phyloP scores from a whole-genome alignment of 2,888 invertebrate genomes.

The Sinentomon sp. region DNA sequence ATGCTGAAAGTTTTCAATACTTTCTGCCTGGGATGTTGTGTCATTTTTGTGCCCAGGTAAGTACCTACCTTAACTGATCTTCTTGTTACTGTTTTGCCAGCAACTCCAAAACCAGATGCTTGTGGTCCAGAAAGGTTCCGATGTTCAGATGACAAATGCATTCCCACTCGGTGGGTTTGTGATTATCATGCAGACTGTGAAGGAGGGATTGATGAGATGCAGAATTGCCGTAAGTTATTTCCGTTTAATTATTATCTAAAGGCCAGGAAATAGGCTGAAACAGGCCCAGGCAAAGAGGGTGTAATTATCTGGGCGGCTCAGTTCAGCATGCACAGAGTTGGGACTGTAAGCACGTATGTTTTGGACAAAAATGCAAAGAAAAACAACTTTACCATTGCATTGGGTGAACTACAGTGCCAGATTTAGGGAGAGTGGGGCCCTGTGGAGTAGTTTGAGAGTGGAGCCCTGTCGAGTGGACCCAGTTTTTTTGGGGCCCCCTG shows the following conservation, averaged over 20 bases:
- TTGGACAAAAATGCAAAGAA: not conserved
- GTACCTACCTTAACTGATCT: too few relatives aligned
- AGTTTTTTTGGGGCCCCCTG: too few relatives aligned
- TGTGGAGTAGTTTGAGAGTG: too few relatives aligned
- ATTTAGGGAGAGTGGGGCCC: too few relatives aligned
- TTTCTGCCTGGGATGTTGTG: too few relatives aligned
- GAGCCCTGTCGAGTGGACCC: too few relatives aligned
- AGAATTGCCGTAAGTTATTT: constrained; percentile 55
- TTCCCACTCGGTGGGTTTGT: constrained; percentile 37
- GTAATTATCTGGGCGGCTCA: too few relatives aligned
- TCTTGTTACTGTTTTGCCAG: not conserved
- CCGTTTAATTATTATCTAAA: constrained; percentile 1
- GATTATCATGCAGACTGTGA: constrained; percentile 25
- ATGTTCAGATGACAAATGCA: constrained; percentile 64
- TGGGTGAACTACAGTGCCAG: too few relatives aligned
- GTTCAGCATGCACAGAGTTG: not conserved
- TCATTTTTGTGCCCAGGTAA: too few relatives aligned
- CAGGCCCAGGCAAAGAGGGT: too few relatives aligned
- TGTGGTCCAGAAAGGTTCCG: constrained; percentile 38
- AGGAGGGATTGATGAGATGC: constrained; percentile 37
- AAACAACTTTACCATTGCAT: not conserved
- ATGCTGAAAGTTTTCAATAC: too few relatives aligned
- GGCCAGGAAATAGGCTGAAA: not conserved
- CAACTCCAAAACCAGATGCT: not conserved
- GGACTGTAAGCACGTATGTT: not conserved